Conservation (phyloP, 2,888 invertebrate species). For the Cerastis rubricosa region DNA sequence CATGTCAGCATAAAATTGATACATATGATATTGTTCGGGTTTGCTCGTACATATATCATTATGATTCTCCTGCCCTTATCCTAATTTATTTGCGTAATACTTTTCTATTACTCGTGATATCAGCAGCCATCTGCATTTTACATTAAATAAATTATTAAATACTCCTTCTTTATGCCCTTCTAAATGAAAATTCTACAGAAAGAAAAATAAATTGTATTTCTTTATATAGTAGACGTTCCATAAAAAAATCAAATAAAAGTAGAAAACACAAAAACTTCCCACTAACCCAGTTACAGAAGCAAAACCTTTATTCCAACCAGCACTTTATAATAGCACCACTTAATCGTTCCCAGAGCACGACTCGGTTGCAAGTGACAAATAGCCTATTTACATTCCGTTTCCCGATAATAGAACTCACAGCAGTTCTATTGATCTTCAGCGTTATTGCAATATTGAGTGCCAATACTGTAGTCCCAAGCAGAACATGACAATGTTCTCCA, state of each 20-base stretch:
- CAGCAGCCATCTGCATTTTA: background rate
- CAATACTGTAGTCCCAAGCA: conserved; percentile 31
- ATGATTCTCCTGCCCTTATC: background rate
- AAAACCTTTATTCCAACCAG: conserved; percentile 68
- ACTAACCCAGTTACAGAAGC: conserved; percentile 35
- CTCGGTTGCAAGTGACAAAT: conserved; percentile 79
- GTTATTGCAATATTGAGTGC: conserved; percentile 58
- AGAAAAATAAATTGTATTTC: background rate
- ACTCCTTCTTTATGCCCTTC: background rate
- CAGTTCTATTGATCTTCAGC: conserved; percentile 66
- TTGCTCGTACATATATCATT: too few species aligned
- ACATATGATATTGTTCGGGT: too few species aligned
- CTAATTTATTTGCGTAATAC: background rate
- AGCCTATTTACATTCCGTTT: conserved; percentile 78
- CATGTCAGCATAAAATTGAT: too few species aligned
- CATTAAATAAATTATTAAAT: background rate
- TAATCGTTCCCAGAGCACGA: conserved; percentile 71
- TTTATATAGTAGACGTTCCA: background rate
- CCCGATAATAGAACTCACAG: conserved; percentile 74
- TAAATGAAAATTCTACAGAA: background rate
- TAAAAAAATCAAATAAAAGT: conserved; percentile 12
- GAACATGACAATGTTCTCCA: conserved; percentile 29
- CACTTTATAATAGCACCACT: conserved; percentile 72
- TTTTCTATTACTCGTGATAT: background rate
- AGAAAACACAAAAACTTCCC: conserved; percentile 11